Base-by-base conservation (phyloP, 2,888 invertebrate genomes). In the Odontothrips loti region DNA sequence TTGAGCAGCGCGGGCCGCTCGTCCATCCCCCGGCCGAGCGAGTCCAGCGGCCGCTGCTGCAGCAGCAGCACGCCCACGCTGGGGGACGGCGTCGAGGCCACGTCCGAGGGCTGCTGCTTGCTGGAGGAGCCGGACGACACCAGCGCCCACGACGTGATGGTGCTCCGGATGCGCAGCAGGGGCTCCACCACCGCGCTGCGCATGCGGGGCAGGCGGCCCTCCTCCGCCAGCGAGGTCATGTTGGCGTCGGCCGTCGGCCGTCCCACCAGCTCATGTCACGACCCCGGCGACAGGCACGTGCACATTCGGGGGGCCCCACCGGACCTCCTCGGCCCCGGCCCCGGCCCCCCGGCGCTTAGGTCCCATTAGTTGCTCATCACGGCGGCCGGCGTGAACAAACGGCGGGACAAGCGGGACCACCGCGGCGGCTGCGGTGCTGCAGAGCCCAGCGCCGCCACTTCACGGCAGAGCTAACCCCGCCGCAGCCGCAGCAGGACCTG, bases 1-100 rank as follows among this genome's bases (percentile, higher is more conserved):
- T 87, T 87, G 81, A 87, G 83, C 81, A 87, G 86, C 82, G 87
- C 87, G 58, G 86, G 84, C 83, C 68, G 68, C 68, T 75, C 68
- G 68, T 75, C 68, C 68, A 75, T 23, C 0, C 68, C 68, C 23
- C 68, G 23, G 68, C 68, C 68, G 23, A 75, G 68, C 68, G 68
- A 75, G 27, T 75, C 68, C 8, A 75, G 68, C 68, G 68, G 68
- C 27, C 68, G 68, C 68, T 75, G 68, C 68, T 75, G 68, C 68
- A 75, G 68, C 68, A 75, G 68, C 23, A 75, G 68, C 23, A 75
- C 68, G 23, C 68, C 68, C 27, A 75, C 68, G 68, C 23, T 75
- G 23, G 68, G 27, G 11, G 68, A 8, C 68, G 68, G 27, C 68
- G 27, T 12, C 23, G 68, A 11, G 68, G 68, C 68, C 68, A 75